phyloP scores from a whole-genome alignment of 2,797 vertebrate species.

The Enoplosus armatus region DNA sequence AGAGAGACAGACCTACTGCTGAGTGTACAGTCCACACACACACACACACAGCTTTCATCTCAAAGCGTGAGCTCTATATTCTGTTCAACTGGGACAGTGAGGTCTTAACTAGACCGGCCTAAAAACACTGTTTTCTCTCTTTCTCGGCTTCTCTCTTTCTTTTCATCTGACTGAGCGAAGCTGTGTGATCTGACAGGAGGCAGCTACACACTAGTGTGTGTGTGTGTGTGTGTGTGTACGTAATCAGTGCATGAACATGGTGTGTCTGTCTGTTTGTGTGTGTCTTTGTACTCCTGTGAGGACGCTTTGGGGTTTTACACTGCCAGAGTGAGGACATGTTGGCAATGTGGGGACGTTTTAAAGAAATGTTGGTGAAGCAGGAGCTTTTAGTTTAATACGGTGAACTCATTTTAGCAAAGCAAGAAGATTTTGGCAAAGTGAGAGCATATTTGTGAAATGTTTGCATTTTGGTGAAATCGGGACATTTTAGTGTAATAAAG shows the following conservation, averaged over 20 bases:
- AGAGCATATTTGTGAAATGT: background rate
- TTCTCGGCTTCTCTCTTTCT: conserved; percentile 14
- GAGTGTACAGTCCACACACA: conserved; percentile 21
- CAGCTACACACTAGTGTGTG: background rate
- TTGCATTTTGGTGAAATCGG: background rate
- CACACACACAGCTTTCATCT: conserved; percentile 30
- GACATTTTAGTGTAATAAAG: background rate
- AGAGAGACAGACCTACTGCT: conserved; percentile 58
- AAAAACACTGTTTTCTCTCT: conserved; percentile 56
- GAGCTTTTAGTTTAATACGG: background rate
- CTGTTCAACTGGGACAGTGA: conserved; percentile 61
- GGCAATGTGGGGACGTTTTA: background rate
- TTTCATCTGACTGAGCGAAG: background rate
- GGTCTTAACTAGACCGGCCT: conserved; percentile 61
- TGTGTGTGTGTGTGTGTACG: conserved; percentile 11
- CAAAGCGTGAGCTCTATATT: conserved; percentile 47
- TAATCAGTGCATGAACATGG: background rate
- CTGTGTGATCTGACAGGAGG: conserved; percentile 12
- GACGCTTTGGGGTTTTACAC: background rate
- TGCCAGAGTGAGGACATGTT: background rate
- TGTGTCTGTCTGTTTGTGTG: conserved; percentile 3
- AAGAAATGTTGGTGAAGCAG: background rate
- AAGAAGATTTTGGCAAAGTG: background rate
- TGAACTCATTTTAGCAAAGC: background rate
- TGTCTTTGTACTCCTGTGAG: background rate